These are phyloP conservation scores for Holcopasites calliopsidis DNA, from an alignment of 1,140 invertebrate genomes.

Conservation along the genomic window DNA sequence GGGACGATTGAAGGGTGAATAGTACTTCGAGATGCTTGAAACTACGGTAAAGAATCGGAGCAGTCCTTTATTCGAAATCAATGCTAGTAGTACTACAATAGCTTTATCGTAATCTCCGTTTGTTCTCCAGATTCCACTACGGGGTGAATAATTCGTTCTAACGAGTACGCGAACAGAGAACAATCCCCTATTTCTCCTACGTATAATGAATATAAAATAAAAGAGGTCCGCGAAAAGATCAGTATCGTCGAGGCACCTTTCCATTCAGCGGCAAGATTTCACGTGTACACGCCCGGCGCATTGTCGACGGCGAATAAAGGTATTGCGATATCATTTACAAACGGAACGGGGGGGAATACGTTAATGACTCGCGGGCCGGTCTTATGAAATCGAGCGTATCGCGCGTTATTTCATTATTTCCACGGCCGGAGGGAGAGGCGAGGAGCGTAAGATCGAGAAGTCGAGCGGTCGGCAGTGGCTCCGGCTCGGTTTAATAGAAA, in stretches of 20 bases:
- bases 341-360: constrained; percentile 52
- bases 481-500: constrained; percentile 51
- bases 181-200: not conserved
- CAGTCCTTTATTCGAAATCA: not conserved
- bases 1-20: not conserved
- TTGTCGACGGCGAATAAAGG: constrained; percentile 50
- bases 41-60: not conserved
- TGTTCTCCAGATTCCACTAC: not conserved
- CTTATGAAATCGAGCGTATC: constrained; percentile 56
- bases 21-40: not conserved
- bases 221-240: constrained; percentile 42
- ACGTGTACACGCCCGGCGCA: constrained; percentile 25
- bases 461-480: constrained; percentile 29
- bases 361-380: constrained; percentile 59
- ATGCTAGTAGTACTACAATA: not conserved
- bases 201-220: constrained; percentile 20
- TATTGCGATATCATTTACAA: constrained; percentile 62
- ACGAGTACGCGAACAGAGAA: not conserved
- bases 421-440: not conserved
- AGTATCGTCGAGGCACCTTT: constrained; percentile 53
- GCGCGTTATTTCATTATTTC: constrained; percentile 61
- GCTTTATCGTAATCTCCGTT: constrained; percentile 14
- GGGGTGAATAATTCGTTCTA: not conserved
- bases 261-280: constrained; percentile 1
- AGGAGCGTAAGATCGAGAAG: constrained; percentile 45